Conservation (phyloP, 2,888 invertebrate species). For the Lypha dubia region DNA sequence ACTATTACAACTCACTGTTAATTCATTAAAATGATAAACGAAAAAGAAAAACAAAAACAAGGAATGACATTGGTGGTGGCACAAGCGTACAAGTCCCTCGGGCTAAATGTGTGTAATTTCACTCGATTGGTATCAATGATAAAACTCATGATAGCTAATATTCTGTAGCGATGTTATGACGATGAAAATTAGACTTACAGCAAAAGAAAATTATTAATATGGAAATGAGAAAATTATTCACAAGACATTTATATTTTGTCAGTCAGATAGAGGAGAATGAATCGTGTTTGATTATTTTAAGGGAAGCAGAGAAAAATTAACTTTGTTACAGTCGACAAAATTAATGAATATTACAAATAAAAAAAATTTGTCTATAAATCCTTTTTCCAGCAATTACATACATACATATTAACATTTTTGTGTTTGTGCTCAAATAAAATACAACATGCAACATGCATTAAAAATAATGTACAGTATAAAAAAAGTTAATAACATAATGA, state of each 20-base stretch:
- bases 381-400: neutral
- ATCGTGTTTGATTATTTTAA: neutral
- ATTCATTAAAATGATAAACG: neutral
- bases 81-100: slow-evolving; percentile 44
- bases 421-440: neutral
- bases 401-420: neutral
- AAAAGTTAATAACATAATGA: neutral
- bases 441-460: slow-evolving; percentile 11
- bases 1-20: slow-evolving; percentile 36
- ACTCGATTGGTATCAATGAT: slow-evolving; percentile 66
- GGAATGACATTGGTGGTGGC: slow-evolving; percentile 25
- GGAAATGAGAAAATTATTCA: slow-evolving; percentile 11
- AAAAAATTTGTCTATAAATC: slow-evolving; percentile 11
- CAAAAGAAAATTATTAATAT: neutral
- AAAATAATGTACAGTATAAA: neutral
- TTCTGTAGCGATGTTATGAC: slow-evolving; percentile 43
- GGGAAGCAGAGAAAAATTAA: neutral
- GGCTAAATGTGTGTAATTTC: slow-evolving; percentile 66
- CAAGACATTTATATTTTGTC: slow-evolving; percentile 25
- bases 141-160: slow-evolving; percentile 62
- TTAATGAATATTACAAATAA: slow-evolving; percentile 47
- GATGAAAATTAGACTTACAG: slow-evolving; percentile 31
- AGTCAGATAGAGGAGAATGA: neutral
- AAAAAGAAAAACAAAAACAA: slow-evolving; percentile 1
- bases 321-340: slow-evolving; percentile 52